Evolutionary conservation across 23 tunicate species (phyloP).

Genomic region (Halocynthia roretzi): DNA sequence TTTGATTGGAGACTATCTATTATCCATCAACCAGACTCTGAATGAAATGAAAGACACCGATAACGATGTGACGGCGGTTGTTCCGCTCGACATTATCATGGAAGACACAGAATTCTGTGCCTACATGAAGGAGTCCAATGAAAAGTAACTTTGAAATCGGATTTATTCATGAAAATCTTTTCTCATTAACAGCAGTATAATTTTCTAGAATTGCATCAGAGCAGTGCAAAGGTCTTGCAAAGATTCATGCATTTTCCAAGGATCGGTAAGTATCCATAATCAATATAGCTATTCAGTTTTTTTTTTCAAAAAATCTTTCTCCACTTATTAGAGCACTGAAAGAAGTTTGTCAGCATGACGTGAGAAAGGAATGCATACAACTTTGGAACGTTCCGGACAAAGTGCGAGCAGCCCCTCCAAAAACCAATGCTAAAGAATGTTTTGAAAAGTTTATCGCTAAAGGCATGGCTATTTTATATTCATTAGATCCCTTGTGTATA

Average conservation of each 20-base stretch:
- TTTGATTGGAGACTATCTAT: conserved; percentile 37
- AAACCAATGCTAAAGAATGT: conserved; percentile 30
- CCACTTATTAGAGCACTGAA: neutral
- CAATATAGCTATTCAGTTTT: neutral
- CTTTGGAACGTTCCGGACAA: conserved; percentile 76
- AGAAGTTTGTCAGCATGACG: conserved; percentile 12
- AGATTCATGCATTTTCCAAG: conserved; percentile 72
- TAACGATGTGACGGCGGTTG: conserved; percentile 61
- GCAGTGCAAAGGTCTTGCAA: conserved; percentile 82
- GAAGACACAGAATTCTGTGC: conserved; percentile 69
- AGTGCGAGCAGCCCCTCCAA: conserved; percentile 67
- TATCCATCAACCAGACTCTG: conserved; percentile 55
- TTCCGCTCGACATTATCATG: conserved; percentile 59
- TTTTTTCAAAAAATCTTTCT: neutral
- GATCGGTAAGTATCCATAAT: conserved; percentile 33
- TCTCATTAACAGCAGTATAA: neutral
- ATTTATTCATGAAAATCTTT: neutral
- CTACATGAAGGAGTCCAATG: conserved; percentile 70
- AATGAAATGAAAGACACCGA: conserved; percentile 47
- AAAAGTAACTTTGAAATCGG: conserved; percentile 30
- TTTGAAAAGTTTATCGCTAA: conserved; percentile 9
- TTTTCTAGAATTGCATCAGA: conserved; percentile 56
- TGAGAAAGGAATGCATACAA: conserved; percentile 49
- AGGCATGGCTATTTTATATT: conserved; percentile 1
- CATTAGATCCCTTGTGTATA: too few species aligned